Base-by-base conservation (phyloP, 2,888 invertebrate species). In the Allacma fusca region DNA sequence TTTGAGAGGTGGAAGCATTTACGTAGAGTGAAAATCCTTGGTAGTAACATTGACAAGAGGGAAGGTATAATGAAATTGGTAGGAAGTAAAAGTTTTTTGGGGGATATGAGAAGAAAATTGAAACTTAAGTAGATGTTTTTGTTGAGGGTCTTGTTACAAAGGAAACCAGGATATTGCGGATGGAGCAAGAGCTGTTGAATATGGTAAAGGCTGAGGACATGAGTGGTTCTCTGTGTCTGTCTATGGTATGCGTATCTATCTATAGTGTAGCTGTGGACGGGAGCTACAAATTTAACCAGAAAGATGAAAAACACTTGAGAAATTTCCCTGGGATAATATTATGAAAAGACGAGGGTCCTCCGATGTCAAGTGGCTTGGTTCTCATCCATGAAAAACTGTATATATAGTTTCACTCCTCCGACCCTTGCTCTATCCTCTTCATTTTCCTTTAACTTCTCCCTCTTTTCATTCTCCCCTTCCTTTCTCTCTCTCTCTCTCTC, bases 361-460 rank as follows among this genome's bases (percentile, higher is more conserved):
- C 59, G 34, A 73, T 69, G 70, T 76, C 76, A 76, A 76, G 76
- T 76, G 76, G 70, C 34, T 68, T 70, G 28, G 40, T 76, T 76
- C 70, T 59, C 70, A 76, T 62, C 34, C 68, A 19, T 59, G 57
- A 71, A 50, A 29, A 34, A 44, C 70, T 34, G 1, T 62, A 62
- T 59, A 7, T 62, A 62, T 62, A 62, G 62, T 26, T 62, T 26
- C 24, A 26, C 65, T 65, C 65, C 65, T 7, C n/a, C 65, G 65
- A 65, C 65, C 65, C 65, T 28, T 65, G 29, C 29, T 65, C 62
- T 24, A 19, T 62, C 62, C 62, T 62, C 65, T 65, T 65, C 65
- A 65, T 65, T 65, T 65, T 65, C 65, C 65, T 29, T 28, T 28
- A 28, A 24, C 26, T 28, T 28, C 29, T 65, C 65, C 65, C 62